Evolutionary conservation across 1,140 invertebrate genomes (phyloP).

Genomic region (Ceratina australensis): DNA sequence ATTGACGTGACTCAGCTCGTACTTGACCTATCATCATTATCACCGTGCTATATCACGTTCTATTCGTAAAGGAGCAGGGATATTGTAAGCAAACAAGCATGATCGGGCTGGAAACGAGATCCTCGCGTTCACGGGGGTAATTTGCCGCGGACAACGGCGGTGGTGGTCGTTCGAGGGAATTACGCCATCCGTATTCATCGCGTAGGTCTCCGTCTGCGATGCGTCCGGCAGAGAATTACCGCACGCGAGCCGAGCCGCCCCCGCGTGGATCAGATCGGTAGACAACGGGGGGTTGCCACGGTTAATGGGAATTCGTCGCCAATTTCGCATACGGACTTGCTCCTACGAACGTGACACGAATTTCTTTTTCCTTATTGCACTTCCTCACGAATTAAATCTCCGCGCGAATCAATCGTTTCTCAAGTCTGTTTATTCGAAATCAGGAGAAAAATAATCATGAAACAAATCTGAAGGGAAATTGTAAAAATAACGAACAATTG

Average conservation of each 20-base stretch:
- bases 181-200: constrained; percentile 52
- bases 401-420: no score
- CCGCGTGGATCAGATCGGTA: constrained; percentile 49
- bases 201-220: neutral
- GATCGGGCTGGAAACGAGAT: constrained; percentile 18
- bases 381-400: no score
- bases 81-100: neutral
- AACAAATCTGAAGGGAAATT: no score
- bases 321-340: constrained; percentile 55
- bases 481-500: no score
- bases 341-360: constrained; percentile 54
- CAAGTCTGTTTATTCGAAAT: no score
- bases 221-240: constrained; percentile 39
- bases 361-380: constrained; percentile 19
- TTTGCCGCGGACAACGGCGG: constrained; percentile 17
- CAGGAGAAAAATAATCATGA: no score
- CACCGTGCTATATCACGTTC: neutral
- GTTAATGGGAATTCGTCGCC: constrained; percentile 56
- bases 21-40: neutral
- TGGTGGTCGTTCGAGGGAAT: constrained; percentile 15
- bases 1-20: no score
- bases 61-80: no score
- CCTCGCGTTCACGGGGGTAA: constrained; percentile 33
- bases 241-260: constrained; percentile 29
- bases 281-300: constrained; percentile 11